Evolutionary conservation across 2,888 invertebrate species (phyloP), one percentile per base, ranked within the genome.

Genomic region (Parasteatoda lunata): DNA sequence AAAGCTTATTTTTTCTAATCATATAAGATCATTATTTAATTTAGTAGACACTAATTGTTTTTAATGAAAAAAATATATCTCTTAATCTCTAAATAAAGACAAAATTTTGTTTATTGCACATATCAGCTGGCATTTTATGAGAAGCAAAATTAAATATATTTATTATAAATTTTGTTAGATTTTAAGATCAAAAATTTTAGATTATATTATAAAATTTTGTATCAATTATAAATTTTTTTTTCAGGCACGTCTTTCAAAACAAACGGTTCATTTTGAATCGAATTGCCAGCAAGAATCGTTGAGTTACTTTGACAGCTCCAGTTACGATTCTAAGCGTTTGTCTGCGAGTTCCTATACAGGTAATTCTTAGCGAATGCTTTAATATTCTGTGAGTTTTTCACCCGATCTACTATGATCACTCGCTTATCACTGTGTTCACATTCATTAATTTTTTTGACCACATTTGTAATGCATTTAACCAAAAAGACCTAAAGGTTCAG

Each of bases 261-360:
- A 15, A 5, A 65, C 11, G 48, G 65, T 11, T 49, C 59, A 51
- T 15, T 5, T 76, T 9, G 45, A 66, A 9, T 30, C 85, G 4
- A 49, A 51, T 30, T 77, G 76, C 15, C 30, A 30, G 30, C 30
- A 30, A 30, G 30, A 30, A 30, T 30, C 30, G 30, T 5, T 48
- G 3, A 66, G 68, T 8, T 54, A 49, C 3, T 49, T 68, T 6
- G 77, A 77, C 9, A 52, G 70, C 8, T 48, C 15, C 11, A 80
- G 80, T 11, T 69, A 64, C 15, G 72, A 45, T 45, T n/a, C 30
- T 0, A 79, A 79, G 49, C 48, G 15, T 11, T 80, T 45, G 48
- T 75, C 79, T 7, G 85, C 73, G 59, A 71, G 15, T 54, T 76
- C 80, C 45, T 9, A 65, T 11, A 71, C 66, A 68, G 80, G 85